phyloP scores from a whole-genome alignment of 1,140 invertebrate species.

The Meloidogyne chitwoodi region DNA sequence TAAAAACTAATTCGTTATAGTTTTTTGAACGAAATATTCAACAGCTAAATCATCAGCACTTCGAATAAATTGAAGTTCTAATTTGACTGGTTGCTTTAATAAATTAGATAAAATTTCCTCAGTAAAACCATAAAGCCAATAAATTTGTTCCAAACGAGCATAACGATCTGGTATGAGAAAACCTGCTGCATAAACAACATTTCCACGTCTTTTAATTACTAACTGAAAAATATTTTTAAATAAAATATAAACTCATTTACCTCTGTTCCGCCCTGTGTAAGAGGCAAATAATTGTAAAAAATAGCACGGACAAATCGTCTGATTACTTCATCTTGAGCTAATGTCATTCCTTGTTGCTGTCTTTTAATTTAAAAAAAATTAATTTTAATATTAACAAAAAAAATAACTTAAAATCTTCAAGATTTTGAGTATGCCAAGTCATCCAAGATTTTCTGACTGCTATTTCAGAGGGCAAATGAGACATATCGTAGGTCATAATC shows the following conservation, averaged over 20 bases:
- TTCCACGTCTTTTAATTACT: constrained; percentile 59
- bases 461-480: constrained; percentile 50
- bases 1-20: neutral
- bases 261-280: constrained; percentile 42
- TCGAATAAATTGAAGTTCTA: constrained; percentile 56
- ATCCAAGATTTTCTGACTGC: constrained; percentile 56
- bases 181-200: constrained; percentile 50
- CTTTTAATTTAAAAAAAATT: neutral
- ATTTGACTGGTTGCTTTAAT: constrained; percentile 56
- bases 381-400: neutral
- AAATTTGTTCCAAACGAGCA: constrained; percentile 38
- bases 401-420: constrained; percentile 51
- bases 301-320: constrained; percentile 57
- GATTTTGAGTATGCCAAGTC: constrained; percentile 57
- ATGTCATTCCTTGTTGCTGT: constrained; percentile 45
- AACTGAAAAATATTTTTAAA: constrained; percentile 45
- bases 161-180: constrained; percentile 39
- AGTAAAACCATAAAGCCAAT: constrained; percentile 58
- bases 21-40: constrained; percentile 42
- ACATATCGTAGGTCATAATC: constrained; percentile 58
- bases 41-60: constrained; percentile 47
- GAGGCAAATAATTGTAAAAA: constrained; percentile 47
- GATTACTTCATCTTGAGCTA: constrained; percentile 58
- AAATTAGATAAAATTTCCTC: constrained; percentile 56
- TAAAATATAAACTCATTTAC: constrained; percentile 23